Base-by-base conservation (phyloP, 2,797 vertebrate genomes). In the Melanogrammus aeglefinus region DNA sequence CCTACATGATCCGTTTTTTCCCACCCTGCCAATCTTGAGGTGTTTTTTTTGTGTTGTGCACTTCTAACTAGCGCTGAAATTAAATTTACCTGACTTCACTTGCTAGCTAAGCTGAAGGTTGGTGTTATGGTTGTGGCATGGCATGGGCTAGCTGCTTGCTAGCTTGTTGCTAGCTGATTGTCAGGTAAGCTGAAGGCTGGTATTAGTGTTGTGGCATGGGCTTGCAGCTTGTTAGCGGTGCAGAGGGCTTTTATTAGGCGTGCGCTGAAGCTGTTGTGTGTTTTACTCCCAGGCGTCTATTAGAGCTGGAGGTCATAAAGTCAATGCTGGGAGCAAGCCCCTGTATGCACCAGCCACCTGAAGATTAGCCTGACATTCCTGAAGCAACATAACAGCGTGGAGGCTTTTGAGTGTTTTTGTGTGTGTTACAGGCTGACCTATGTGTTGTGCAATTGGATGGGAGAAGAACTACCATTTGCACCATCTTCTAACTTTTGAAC, bases 281-380 rank as follows among this genome's bases (percentile, higher is more conserved):
- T 83, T 90, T 89, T 87, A 75, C 77, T 84, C 80, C 81, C 77
- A 72, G 41, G 31, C 74, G 31, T 76, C 81, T 80, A 82, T 90
- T 82, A 87, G 77, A 76, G 1, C 0, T 6, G 76, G 77, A 86
- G 86, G 88, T 88, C 81, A 88, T 76, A 80, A 76, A 77, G 75
- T 86, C 84, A 82, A 77, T 76, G 14, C 78, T 72, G 70, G 76
- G 79, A 87, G 77, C 84, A 79, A 78, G 74, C 81, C 71, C 57
- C 78, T 83, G 87, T 87, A 76, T 83, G 80, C 85, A 85, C 82
- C 78, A 86, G 89, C 83, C 89, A 90, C 88, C 88, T 90, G 87
- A 90, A 91, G 89, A 90, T 92, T 92, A 92, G 80, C 85, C 80
- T 78, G 73, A 86, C 88, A 91, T 93, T 91, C 84, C 84, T 88